A percentile compares a stretch with the other conserved stretches of the same genome.
Evolutionary conservation across 2,888 invertebrate genomes (phyloP).

Genomic region (Prenolepis imparis): DNA sequence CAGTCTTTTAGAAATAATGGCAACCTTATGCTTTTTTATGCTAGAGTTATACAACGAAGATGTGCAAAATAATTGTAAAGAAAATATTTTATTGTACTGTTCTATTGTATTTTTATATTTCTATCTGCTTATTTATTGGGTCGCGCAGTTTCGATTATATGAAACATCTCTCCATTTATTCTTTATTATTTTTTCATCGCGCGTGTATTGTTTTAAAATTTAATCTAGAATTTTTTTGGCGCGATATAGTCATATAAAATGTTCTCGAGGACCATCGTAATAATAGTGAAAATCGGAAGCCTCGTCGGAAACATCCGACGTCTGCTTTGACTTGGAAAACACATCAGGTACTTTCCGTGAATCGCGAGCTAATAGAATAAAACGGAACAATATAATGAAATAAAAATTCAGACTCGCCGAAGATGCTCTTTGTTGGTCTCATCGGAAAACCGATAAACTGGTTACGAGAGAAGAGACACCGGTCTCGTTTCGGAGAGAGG

Average conservation of each 20-base stretch:
- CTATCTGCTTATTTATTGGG: background rate
- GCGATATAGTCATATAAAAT: background rate
- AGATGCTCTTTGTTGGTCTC: background rate
- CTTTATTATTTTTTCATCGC: background rate
- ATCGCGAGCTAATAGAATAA: conserved; percentile 1
- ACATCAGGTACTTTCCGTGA: background rate
- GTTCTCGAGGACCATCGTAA: background rate
- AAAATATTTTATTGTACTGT: conserved; percentile 10
- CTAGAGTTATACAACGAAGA: too few species aligned
- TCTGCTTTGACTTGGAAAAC: background rate
- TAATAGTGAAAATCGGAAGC: background rate
- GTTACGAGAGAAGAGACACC: background rate
- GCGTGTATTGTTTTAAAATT: background rate
- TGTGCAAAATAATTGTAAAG: background rate
- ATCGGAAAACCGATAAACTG: conserved; percentile 14
- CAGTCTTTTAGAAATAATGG: conserved; percentile 1
- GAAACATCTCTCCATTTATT: background rate
- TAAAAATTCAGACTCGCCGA: conserved; percentile 5
- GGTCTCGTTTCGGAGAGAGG: conserved; percentile 16
- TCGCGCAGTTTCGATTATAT: background rate
- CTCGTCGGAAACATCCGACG: background rate
- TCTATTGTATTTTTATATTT: background rate
- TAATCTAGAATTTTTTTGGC: background rate
- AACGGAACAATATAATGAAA: background rate
- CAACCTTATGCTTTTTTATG: conserved; percentile 6